Percentiles rank a stretch among this genome's conserved stretches.
phyloP scores from a whole-genome alignment of 1,140 invertebrate genomes.

The Papilio polyxenes region DNA sequence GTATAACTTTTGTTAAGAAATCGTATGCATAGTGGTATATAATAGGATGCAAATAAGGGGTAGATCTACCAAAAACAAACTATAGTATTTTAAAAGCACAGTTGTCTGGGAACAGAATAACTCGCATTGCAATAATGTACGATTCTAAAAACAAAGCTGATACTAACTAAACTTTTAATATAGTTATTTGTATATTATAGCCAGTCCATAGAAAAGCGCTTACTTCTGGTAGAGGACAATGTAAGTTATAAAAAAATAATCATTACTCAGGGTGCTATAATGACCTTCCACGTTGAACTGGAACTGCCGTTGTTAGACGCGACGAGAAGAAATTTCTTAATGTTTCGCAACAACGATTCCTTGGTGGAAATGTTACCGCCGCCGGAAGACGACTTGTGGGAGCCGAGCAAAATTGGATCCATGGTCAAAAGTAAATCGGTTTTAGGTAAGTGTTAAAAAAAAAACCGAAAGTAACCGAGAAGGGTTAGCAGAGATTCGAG shows the following conservation, averaged over 20 bases:
- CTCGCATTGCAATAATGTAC: no score
- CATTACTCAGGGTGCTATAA: constrained; percentile 62
- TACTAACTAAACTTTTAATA: no score
- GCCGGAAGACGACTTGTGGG: constrained; percentile 61
- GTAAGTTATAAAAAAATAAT: background rate
- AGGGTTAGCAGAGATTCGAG: background rate
- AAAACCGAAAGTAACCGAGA: background rate
- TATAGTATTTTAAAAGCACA: no score
- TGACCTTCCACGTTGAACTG: constrained; percentile 72
- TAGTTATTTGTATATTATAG: no score
- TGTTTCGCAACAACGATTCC: constrained; percentile 62
- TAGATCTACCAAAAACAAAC: no score
- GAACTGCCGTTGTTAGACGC: constrained; percentile 73
- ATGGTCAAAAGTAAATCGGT: constrained; percentile 49
- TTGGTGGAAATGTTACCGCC: constrained; percentile 64
- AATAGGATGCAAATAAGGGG: no score
- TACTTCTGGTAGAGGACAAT: no score
- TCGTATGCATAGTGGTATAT: background rate
- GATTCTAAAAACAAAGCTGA: no score
- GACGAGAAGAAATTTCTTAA: constrained; percentile 64
- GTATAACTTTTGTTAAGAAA: background rate
- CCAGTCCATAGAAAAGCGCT: no score
- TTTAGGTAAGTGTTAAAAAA: constrained; percentile 45
- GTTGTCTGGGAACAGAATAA: no score
- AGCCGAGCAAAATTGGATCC: constrained; percentile 35